A percentile compares a stretch with the other conserved stretches of the same genome.
phyloP scores from a whole-genome alignment of 2,888 invertebrate species.

The Thyatira batis region DNA sequence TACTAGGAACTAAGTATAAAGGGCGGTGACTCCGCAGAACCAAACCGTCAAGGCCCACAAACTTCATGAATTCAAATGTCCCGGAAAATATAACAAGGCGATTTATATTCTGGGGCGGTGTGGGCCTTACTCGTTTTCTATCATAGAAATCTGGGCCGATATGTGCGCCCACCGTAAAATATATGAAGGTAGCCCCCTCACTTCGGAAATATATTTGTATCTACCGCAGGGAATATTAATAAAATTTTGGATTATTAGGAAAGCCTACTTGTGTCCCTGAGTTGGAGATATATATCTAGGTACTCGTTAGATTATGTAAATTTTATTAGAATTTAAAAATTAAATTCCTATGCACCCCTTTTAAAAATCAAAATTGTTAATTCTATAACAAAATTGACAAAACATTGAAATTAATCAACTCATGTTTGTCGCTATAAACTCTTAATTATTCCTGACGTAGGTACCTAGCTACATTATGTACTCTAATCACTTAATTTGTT shows the following conservation, averaged over 20 bases:
- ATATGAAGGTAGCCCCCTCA: slow-evolving; percentile 18
- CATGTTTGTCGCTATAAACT: too few species aligned
- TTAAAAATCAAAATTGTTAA: too few species aligned
- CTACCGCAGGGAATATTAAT: neutral
- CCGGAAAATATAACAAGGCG: slow-evolving; percentile 81
- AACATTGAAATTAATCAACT: too few species aligned
- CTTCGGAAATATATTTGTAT: neutral
- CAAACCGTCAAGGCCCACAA: slow-evolving; percentile 69
- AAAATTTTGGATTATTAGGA: neutral
- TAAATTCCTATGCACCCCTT: too few species aligned
- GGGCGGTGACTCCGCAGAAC: slow-evolving; percentile 48
- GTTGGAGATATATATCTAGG: too few species aligned
- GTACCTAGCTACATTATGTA: slow-evolving; percentile 14
- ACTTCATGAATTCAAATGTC: slow-evolving; percentile 80
- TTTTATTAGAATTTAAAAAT: too few species aligned
- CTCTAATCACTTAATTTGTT: slow-evolving; percentile 12
- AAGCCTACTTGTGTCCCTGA: neutral
- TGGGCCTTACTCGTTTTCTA: slow-evolving; percentile 68
- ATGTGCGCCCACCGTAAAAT: slow-evolving; percentile 49
- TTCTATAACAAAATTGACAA: too few species aligned
- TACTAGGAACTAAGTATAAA: slow-evolving; percentile 20
- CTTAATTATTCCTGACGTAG: too few species aligned
- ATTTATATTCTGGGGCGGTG: slow-evolving; percentile 78
- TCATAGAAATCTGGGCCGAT: slow-evolving; percentile 67
- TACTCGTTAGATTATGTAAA: too few species aligned